Evolutionary conservation across 2,888 invertebrate species (phyloP), one percentile per base, ranked within the genome.

Genomic region (Seira sanloemensis): DNA sequence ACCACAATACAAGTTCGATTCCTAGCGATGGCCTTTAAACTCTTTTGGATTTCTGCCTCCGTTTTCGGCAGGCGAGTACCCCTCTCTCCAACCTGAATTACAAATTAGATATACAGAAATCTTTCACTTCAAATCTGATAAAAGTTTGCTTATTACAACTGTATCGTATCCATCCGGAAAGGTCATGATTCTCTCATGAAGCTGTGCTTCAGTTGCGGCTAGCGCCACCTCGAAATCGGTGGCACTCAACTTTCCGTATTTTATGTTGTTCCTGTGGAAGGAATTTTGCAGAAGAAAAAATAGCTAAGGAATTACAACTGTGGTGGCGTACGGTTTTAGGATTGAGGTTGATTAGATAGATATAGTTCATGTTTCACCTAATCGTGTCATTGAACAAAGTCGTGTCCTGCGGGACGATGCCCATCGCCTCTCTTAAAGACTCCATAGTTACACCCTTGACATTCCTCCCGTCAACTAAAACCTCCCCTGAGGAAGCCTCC

Each of bases 341-440:
- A n/a, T n/a, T n/a, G n/a, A n/a, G n/a, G n/a, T n/a, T n/a, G n/a
- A n/a, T n/a, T n/a, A n/a, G n/a, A n/a, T n/a, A n/a, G n/a, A n/a
- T n/a, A n/a, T n/a, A n/a, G n/a, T n/a, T n/a, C n/a, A 5, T 37
- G 4, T n/a, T 85, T 79, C 79, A 91, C 91, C 88, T 89, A 68
- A 92, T 91, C 76, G 91, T 90, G 84, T 90, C 90, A 89, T 92
- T 92, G 87, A 92, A 92, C 16, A 92, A 90, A 9, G 92, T 91
- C 1, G 92, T 92, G 86, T 92, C 92, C 84, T 93, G 93, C 12
- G 93, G 93, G 16, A 93, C 93, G 27, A 93, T 92, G 24, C 93
- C 93, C 50, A 93, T 92, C 24, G 90, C 89, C 66, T 90, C 89
- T 1, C 93, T 89, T 24, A 93, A 89, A 0, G 92, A 92, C 21